Evolutionary conservation across 2,113 vertebrate species (phyloP), one percentile per base, ranked within the genome.

Genomic region (Platichthys stellatus): DNA sequence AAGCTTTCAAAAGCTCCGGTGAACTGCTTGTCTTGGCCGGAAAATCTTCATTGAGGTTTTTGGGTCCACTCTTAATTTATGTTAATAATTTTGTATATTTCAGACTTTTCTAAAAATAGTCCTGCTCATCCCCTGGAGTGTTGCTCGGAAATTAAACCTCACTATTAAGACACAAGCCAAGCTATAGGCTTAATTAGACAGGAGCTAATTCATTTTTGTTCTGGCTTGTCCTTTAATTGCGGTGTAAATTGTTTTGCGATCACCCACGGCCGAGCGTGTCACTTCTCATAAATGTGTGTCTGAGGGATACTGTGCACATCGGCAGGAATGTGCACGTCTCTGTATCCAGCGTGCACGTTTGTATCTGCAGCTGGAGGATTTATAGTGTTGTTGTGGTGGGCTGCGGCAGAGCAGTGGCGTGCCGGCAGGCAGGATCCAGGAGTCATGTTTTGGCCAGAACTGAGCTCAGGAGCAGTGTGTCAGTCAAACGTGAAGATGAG

Each of bases 161-260:
- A 67, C 21, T 13, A 13, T 72, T 59, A 68, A 67, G 61, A 65
- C 3, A 57, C 2, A 26, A 56, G 40, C 24, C 31, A 62, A 63
- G 68, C 53, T 63, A 15, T 62, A 63, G 59, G 40, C 47, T 82
- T 56, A 75, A 87, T 84, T 81, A 77, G 58, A 72, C 38, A 10
- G 21, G 14, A 72, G 23, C 45, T 73, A 35, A 81, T 86, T 81
- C 61, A 49, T 47, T 71, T 74, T 63, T 83, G 75, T 24, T 4
- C 59, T 63, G 47, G 78, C 83, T 76, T 86, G 72, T 85, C 53
- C 11, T 78, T 85, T 86, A 54, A 84, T 80, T 69, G 67, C 14
- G 7, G n/a, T 57, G 9, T 12, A 24, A 71, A 74, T 38, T 18
- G 17, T 35, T 24, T 24, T 2, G 5, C 31, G 2, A 49, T 49